A percentile compares a stretch with the other conserved stretches of the same genome.
phyloP scores from a whole-genome alignment of 2,113 vertebrate genomes.

The Aplodontia rufa region DNA sequence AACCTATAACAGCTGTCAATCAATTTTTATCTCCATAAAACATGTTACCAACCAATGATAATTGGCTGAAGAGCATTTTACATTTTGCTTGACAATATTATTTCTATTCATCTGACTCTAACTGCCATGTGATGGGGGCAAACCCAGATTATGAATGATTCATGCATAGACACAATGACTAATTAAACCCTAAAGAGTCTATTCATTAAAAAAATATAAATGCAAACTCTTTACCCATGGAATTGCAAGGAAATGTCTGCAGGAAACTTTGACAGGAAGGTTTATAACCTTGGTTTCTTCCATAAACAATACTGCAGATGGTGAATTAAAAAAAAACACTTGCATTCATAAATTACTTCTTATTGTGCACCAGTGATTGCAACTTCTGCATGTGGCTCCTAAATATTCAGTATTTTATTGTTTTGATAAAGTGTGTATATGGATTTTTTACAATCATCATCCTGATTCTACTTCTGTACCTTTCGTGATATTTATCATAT shows the following conservation, averaged over 20 bases:
- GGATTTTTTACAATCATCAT: background rate
- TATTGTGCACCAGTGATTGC: background rate
- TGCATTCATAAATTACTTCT: background rate
- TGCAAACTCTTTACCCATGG: background rate
- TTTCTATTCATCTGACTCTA: conserved; percentile 44
- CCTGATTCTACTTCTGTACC: background rate
- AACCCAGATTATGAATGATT: conserved; percentile 49
- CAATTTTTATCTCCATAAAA: conserved; percentile 27
- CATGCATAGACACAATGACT: conserved; percentile 31
- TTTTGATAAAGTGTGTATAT: conserved; percentile 24
- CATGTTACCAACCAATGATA: background rate
- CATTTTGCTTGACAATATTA: background rate
- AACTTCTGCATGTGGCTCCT: background rate
- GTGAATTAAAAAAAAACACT: background rate
- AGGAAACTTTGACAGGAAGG: conserved; percentile 35
- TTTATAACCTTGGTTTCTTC: conserved; percentile 30
- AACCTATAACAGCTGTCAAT: background rate
- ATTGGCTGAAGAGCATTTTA: background rate
- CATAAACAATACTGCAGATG: conserved; percentile 31
- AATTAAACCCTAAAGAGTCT: conserved; percentile 22
- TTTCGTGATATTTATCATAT: background rate
- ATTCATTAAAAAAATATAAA: conserved; percentile 29
- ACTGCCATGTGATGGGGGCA: background rate
- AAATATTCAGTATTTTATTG: background rate
- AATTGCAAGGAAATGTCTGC: background rate